Evolutionary conservation across 2,888 invertebrate genomes (phyloP).

Genomic region (Bimastos eiseni): DNA sequence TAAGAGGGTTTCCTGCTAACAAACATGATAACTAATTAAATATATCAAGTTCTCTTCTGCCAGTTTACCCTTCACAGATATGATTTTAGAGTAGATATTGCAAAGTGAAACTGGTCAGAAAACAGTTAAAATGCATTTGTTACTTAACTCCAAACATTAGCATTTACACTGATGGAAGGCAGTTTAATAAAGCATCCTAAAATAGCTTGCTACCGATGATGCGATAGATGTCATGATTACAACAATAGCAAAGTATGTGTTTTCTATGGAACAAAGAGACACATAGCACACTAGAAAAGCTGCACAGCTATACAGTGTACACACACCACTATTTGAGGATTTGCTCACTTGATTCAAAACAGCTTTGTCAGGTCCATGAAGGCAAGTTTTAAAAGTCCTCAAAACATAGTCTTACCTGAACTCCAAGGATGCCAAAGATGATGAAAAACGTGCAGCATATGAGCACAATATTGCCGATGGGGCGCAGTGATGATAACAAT

Average conservation of each 20-base stretch:
- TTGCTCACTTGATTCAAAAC: not conserved
- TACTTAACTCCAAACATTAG: no score
- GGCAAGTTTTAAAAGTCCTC: not conserved
- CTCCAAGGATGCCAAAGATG: constrained; percentile 98
- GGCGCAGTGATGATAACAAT: constrained; percentile 89
- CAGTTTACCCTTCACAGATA: not conserved
- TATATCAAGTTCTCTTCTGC: not conserved
- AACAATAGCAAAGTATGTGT: not conserved
- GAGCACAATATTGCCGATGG: constrained; percentile 98
- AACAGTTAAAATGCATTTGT: no score
- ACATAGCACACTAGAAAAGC: not conserved
- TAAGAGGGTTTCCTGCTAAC: not conserved
- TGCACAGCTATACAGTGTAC: no score
- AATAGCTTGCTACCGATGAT: no score
- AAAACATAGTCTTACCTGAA: constrained; percentile 73
- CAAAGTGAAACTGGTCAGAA: not conserved
- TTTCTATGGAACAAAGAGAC: not conserved
- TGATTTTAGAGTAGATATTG: not conserved
- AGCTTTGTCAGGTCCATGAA: not conserved
- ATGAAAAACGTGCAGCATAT: constrained; percentile 99
- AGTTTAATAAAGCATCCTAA: no score
- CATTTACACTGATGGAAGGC: no score
- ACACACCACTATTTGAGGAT: not conserved
- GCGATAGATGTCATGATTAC: no score
- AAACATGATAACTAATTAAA: not conserved